Evolutionary conservation across 1,140 invertebrate genomes (phyloP).

Genomic region (Cardiocondyla obscurior): DNA sequence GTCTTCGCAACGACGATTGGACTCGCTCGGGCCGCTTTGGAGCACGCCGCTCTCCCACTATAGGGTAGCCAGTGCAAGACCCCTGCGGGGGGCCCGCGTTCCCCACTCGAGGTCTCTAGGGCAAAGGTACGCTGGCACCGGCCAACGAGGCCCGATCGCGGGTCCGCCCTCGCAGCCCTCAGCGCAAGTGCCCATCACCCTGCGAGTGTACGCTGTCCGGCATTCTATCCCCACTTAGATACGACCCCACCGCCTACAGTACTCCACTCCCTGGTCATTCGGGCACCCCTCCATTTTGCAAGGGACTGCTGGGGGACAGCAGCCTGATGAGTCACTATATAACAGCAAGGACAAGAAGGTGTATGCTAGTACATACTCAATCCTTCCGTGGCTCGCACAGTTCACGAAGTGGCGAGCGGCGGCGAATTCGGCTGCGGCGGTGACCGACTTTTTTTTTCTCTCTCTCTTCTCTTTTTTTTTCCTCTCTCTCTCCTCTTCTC

Average conservation of each 20-base stretch:
- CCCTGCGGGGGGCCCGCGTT: no score
- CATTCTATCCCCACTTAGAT: no score
- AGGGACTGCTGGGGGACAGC: slow-evolving; percentile 71
- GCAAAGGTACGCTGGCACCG: no score
- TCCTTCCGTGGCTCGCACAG: slow-evolving; percentile 80
- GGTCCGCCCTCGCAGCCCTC: no score
- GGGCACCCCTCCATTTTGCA: slow-evolving; percentile 55
- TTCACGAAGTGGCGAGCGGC: slow-evolving; percentile 59
- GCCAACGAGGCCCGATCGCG: no score
- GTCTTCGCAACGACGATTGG: no score
- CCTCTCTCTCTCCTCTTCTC: background rate
- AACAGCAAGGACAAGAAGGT: slow-evolving; percentile 84
- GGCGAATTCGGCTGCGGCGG: slow-evolving; percentile 69
- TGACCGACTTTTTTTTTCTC: slow-evolving; percentile 69
- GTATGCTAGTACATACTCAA: slow-evolving; percentile 83
- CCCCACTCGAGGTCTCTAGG: no score
- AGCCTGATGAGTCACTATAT: slow-evolving; percentile 83
- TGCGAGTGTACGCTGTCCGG: no score
- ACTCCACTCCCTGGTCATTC: slow-evolving; percentile 46
- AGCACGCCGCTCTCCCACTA: no score
- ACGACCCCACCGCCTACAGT: background rate
- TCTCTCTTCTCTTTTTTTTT: background rate
- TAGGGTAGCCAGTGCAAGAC: no score
- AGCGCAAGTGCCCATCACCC: no score
- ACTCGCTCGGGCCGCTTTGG: no score